Conservation (phyloP, 2,888 invertebrate species). For the Bellardia pandia region DNA sequence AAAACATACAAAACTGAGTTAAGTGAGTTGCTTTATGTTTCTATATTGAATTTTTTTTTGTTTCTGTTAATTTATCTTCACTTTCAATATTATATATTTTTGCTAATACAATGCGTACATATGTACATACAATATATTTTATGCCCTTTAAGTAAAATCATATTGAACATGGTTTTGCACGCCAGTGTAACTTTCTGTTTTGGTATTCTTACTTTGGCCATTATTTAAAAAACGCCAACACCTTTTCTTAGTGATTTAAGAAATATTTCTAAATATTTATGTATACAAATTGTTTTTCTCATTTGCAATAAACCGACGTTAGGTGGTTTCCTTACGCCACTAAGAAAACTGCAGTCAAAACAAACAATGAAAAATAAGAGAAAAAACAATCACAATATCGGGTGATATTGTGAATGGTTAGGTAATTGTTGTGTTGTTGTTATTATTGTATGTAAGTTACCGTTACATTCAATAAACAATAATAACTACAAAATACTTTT, state of each 20-base stretch:
- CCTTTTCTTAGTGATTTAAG: constrained; percentile 28
- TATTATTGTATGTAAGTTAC: not conserved
- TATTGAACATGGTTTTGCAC: constrained; percentile 79
- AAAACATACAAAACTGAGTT: too few species aligned
- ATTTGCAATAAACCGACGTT: constrained; percentile 26
- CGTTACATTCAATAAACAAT: not conserved
- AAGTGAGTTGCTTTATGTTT: too few species aligned
- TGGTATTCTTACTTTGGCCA: constrained; percentile 93
- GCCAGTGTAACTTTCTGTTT: constrained; percentile 95
- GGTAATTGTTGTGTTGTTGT: not conserved
- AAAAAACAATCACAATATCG: constrained; percentile 43
- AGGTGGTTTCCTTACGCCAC: constrained; percentile 46
- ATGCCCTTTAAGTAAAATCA: too few species aligned
- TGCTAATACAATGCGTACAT: too few species aligned
- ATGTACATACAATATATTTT: too few species aligned
- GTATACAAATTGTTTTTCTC: constrained; percentile 1
- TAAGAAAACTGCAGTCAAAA: constrained; percentile 55
- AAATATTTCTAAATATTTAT: constrained; percentile 12
- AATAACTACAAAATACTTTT: too few species aligned
- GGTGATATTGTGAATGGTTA: constrained; percentile 4
- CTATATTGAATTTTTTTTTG: too few species aligned
- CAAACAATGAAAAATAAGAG: constrained; percentile 35
- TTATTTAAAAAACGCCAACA: constrained; percentile 78
- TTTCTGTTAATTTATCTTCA: too few species aligned
- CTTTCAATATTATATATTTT: too few species aligned